Conservation (phyloP, 2,888 invertebrate species). For the Agriopis aurantiaria region DNA sequence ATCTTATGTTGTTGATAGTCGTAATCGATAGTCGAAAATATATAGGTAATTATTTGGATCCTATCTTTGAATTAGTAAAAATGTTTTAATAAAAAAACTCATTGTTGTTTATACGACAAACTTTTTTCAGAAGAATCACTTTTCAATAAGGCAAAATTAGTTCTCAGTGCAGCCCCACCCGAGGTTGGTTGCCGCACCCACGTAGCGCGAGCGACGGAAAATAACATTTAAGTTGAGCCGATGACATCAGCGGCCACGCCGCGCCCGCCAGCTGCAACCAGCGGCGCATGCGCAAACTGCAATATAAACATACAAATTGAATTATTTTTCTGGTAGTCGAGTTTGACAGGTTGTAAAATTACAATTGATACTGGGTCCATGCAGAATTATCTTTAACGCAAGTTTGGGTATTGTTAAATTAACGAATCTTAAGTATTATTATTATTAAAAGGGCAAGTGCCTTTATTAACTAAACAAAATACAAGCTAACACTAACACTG, state of each 20-base stretch:
- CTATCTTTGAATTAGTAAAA: too few species aligned
- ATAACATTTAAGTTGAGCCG: conserved; percentile 77
- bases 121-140: background rate
- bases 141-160: background rate
- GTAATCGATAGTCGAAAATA: too few species aligned
- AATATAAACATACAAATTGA: conserved; percentile 30
- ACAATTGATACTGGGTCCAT: background rate
- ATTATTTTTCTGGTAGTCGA: conserved; percentile 14
- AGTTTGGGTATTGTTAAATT: background rate
- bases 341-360: background rate
- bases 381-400: background rate
- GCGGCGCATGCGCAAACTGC: conserved; percentile 63
- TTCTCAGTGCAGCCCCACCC: conserved; percentile 61
- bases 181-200: conserved; percentile 74
- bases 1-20: too few species aligned
- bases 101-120: too few species aligned
- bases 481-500: too few species aligned
- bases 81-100: too few species aligned
- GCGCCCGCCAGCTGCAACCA: conserved; percentile 60
- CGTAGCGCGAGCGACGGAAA: conserved; percentile 77
- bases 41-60: too few species aligned
- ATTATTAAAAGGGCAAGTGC: too few species aligned
- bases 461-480: background rate
- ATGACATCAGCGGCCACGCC: conserved; percentile 82
- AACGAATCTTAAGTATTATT: background rate